A percentile compares a stretch with the other conserved stretches of the same genome.
Conservation (phyloP, 2,797 vertebrate species). For the Myotis findleyi region DNA sequence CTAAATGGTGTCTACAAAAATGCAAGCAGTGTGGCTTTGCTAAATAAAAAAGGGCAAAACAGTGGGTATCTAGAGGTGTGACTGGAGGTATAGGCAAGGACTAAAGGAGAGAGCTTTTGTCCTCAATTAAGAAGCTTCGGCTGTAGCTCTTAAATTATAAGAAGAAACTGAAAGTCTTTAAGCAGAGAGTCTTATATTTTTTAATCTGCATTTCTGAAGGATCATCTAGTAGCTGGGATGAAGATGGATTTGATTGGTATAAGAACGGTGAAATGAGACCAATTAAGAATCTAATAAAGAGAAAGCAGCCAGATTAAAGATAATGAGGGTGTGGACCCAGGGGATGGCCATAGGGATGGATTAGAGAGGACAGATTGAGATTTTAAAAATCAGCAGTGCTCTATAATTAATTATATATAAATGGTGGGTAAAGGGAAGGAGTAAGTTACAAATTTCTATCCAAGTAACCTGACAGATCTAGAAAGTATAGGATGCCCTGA, state of each 20-base stretch:
- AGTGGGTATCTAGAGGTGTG: neutral
- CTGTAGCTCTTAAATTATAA: neutral
- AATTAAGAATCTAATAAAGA: conserved; percentile 3
- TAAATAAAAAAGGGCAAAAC: neutral
- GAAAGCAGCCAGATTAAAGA: neutral
- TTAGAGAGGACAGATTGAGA: neutral
- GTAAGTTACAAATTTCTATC: neutral
- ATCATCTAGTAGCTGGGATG: neutral
- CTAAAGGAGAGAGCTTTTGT: neutral
- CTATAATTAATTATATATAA: neutral
- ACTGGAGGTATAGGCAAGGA: neutral
- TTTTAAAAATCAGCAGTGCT: conserved; percentile 2
- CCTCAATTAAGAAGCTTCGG: neutral
- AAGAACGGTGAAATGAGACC: neutral
- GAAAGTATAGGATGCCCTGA: neutral
- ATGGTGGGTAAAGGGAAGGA: neutral
- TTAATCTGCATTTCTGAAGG: conserved; percentile 16
- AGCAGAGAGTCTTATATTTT: neutral
- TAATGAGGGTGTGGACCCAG: neutral
- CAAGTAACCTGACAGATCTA: neutral
- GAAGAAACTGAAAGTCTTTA: neutral
- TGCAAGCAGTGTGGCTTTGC: neutral
- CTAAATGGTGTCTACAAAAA: neutral
- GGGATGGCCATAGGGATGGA: neutral
- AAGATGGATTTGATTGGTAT: neutral